Percentiles rank a stretch among this genome's conserved stretches.
These are phyloP conservation scores for Heliconius himera DNA, from an alignment of 1,140 invertebrate genomes.

Conservation along the genomic window DNA sequence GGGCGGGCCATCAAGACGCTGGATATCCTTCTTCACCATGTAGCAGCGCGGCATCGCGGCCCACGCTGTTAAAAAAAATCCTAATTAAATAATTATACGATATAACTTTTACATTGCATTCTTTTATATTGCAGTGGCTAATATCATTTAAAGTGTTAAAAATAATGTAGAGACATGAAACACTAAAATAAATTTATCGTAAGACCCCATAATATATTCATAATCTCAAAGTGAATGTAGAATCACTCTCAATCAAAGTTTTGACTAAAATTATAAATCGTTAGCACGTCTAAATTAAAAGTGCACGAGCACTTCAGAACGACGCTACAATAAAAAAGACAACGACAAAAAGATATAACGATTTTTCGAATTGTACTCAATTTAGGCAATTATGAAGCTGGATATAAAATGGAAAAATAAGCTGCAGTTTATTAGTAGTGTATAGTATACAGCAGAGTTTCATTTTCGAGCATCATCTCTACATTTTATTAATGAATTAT, in stretches of 20 bases:
- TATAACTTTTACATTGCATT: too few relatives aligned
- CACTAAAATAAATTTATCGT: too few relatives aligned
- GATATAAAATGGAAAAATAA: not conserved
- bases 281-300: too few relatives aligned
- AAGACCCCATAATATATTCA: too few relatives aligned
- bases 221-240: not conserved
- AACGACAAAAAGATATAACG: not conserved
- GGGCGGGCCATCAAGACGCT: constrained; percentile 53
- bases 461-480: not conserved
- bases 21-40: constrained; percentile 66
- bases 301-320: too few relatives aligned
- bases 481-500: not conserved
- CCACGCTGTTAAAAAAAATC: constrained; percentile 47
- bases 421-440: not conserved
- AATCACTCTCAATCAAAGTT: not conserved
- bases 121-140: too few relatives aligned
- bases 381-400: not conserved
- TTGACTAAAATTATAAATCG: not conserved
- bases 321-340: not conserved
- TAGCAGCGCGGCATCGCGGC: constrained; percentile 74
- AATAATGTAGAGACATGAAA: too few relatives aligned
- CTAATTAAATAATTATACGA: not conserved
- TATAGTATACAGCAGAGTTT: not conserved
- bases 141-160: too few relatives aligned
- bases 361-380: not conserved